Conservation (phyloP, 2,888 invertebrate species). For the Hecatera dysodea region DNA sequence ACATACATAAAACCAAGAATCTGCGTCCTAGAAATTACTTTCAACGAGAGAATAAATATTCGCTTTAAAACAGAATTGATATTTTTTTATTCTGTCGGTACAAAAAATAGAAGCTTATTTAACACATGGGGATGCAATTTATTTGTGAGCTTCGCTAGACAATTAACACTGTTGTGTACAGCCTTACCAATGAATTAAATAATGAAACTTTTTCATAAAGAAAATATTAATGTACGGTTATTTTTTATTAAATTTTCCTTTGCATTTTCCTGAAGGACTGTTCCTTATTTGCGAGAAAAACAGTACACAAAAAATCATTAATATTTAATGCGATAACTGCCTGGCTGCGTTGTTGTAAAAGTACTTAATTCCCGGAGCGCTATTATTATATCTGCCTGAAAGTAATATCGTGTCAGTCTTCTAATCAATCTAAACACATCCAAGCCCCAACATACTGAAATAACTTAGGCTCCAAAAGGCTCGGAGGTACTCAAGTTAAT, state of each 20-base stretch:
- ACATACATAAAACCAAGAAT: slow-evolving; percentile 14
- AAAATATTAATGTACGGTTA: not conserved
- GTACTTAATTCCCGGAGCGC: not conserved
- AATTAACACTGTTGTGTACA: slow-evolving; percentile 5
- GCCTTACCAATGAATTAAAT: not conserved
- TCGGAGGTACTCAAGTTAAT: slow-evolving; percentile 51
- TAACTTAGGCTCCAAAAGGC: slow-evolving; percentile 37
- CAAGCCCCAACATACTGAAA: slow-evolving; percentile 32
- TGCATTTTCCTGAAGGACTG: not conserved
- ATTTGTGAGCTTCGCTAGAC: slow-evolving; percentile 10
- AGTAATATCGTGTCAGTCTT: slow-evolving; percentile 3
- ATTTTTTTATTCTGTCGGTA: slow-evolving; percentile 7
- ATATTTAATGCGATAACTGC: slow-evolving; percentile 20
- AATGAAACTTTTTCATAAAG: slow-evolving; percentile 6
- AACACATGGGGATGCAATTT: slow-evolving; percentile 20
- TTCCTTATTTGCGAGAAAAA: slow-evolving; percentile 6
- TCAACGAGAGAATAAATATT: slow-evolving; percentile 16
- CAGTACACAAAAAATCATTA: not conserved
- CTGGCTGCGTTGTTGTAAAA: not conserved
- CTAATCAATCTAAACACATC: slow-evolving; percentile 32
- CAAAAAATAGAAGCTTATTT: slow-evolving; percentile 28
- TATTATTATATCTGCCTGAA: not conserved
- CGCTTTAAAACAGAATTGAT: slow-evolving; percentile 35
- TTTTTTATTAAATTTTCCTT: not conserved
- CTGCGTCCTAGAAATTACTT: slow-evolving; percentile 30